Percentiles rank a stretch among this genome's conserved stretches.
phyloP scores from a whole-genome alignment of 2,888 invertebrate genomes.

The Pristionchus mayeri region DNA sequence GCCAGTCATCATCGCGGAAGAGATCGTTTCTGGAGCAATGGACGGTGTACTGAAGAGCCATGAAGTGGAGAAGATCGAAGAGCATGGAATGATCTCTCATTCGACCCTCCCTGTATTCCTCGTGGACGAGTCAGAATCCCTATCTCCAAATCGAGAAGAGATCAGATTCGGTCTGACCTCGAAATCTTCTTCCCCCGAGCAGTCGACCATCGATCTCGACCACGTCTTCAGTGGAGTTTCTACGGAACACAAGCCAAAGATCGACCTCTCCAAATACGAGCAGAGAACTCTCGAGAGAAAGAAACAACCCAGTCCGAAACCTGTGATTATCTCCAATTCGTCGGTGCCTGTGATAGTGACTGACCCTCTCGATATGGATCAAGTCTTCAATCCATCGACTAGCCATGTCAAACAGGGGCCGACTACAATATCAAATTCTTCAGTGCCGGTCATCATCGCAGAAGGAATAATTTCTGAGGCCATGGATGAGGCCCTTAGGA shows the following conservation, averaged over 20 bases:
- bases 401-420: not conserved
- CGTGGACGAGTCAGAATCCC: not conserved
- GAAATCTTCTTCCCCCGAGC: not conserved
- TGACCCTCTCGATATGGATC: slow-evolving; percentile 25
- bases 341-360: not conserved
- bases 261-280: slow-evolving; percentile 41
- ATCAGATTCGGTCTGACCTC: not conserved
- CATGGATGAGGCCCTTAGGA: not conserved
- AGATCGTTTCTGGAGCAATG: not conserved
- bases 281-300: not conserved
- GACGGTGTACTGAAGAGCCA: not conserved
- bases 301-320: not conserved
- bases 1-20: slow-evolving; percentile 14
- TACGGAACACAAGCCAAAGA: not conserved
- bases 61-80: not conserved
- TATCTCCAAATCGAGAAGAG: not conserved
- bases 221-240: slow-evolving; percentile 29
- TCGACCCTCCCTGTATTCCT: slow-evolving; percentile 4
- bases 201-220: not conserved
- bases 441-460: slow-evolving; percentile 1
- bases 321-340: not conserved
- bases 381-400: slow-evolving; percentile 39
- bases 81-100: not conserved
- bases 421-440: not conserved
- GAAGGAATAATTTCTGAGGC: not conserved